Base-by-base conservation (phyloP, 1,140 invertebrate genomes). In the Cryptotermes secundus region DNA sequence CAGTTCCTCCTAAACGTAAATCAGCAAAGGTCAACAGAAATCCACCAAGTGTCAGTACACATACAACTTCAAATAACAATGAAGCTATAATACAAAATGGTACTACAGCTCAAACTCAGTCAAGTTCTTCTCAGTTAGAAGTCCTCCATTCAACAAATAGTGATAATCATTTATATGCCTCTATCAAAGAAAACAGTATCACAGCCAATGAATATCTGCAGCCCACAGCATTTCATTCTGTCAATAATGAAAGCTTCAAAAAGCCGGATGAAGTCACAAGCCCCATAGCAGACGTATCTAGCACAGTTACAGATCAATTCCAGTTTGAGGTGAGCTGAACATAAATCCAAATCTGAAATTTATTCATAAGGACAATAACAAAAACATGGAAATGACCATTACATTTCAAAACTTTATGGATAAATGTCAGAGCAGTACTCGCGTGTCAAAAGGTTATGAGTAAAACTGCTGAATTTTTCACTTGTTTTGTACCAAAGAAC, bases 271-370 rank as follows among this genome's bases (percentile, higher is more conserved):
- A 72, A 72, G 7, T 72, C n/a, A 16, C 45, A 49, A 49, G 45
- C 14, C 59, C 26, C 6, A 16, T 22, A 31, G 31, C 59, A 72
- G 59, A 72, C 16, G 26, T 72, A 16, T 72, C 59, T 72, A 72
- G 7, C 59, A 72, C n/a, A 26, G n/a, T 72, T n/a, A n/a, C 59
- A 31, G 59, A 72, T 72, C 59, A 72, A 72, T 31, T 72, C 2
- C 59, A 72, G 6, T 72, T 72, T 72, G 59, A 72, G 59, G 59
- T 72, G 59, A 72, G 59, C 59, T n/a, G 84, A 85, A 36, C n/a
- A 85, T 26, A 82, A 83, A 26, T 24, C 83, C n/a, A 36, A 83
- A 72, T 36, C 82, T 34, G 42, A n/a, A n/a, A 16, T 22, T 59
- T 26, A 59, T 26, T 9, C 19, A 22, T 24, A 26, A 72, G 59